A percentile compares a stretch with the other conserved stretches of the same genome.
phyloP scores from a whole-genome alignment of 2,888 invertebrate genomes.

The Calameuta idolon region DNA sequence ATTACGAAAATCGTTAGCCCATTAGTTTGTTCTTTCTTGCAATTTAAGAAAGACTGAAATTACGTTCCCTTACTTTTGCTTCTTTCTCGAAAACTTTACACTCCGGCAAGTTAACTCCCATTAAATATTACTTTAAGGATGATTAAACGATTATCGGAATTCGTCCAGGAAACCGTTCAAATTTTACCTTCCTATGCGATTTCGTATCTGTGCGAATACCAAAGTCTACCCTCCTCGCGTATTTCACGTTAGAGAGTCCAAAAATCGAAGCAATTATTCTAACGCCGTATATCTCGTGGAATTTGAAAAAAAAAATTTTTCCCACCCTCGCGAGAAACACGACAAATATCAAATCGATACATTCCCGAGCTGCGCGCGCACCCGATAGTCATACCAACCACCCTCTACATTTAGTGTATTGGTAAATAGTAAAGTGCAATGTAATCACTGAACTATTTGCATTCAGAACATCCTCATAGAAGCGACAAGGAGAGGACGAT shows the following conservation, averaged over 20 bases:
- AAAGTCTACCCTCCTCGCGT: not conserved
- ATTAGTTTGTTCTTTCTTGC: not conserved
- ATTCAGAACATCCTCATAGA: conserved; percentile 21
- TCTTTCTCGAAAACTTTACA: not conserved
- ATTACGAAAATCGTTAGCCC: too few species aligned
- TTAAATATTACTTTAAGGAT: not conserved
- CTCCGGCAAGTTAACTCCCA: not conserved
- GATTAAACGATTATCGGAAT: not conserved
- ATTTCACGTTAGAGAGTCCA: not conserved
- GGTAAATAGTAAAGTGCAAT: conserved; percentile 35
- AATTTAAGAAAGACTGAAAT: not conserved
- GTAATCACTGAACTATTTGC: conserved; percentile 27
- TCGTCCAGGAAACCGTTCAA: not conserved
- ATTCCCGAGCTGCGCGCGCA: conserved; percentile 47
- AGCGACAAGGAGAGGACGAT: not conserved
- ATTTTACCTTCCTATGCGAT: not conserved
- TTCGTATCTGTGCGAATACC: not conserved
- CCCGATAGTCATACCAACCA: conserved; percentile 30
- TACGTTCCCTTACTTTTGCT: not conserved
- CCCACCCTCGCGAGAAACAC: conserved; percentile 38
- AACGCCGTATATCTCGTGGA: conserved; percentile 8
- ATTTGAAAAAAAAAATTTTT: conserved; percentile 33
- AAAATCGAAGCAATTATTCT: not conserved
- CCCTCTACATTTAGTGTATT: conserved; percentile 35
- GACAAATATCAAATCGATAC: conserved; percentile 55